phyloP scores from a whole-genome alignment of 2,888 invertebrate species.

The Chrysolina oricalcia region DNA sequence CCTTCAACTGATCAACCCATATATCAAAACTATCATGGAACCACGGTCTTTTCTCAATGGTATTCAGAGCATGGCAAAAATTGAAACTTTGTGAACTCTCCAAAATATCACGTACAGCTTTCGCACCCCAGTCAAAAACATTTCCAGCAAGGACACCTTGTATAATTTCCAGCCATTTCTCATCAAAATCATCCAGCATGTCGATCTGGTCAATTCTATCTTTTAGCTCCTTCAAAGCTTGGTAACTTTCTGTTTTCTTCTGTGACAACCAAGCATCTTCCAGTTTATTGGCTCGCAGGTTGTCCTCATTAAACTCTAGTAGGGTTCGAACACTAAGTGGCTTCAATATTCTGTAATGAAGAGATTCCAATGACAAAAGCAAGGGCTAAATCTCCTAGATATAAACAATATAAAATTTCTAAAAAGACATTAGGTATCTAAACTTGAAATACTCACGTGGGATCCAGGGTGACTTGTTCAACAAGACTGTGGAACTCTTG shows the following conservation, averaged over 20 bases:
- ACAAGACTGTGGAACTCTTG: conserved; percentile 87
- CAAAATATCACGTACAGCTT: conserved; percentile 89
- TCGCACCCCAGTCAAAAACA: conserved; percentile 98
- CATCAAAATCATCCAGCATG: conserved; percentile 75
- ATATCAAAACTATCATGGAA: conserved; percentile 89
- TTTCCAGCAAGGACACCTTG: conserved; percentile 87
- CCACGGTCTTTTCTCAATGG: conserved; percentile 94
- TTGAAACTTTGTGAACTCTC: conserved; percentile 83
- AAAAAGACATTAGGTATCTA: background rate
- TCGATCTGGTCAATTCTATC: conserved; percentile 82
- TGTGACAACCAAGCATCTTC: conserved; percentile 90
- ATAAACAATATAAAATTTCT: background rate
- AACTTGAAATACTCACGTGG: conserved; percentile 78
- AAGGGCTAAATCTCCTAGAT: no score
- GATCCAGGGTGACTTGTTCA: conserved; percentile 83
- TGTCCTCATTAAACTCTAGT: conserved; percentile 93
- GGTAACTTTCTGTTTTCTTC: conserved; percentile 90
- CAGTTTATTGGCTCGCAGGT: conserved; percentile 92
- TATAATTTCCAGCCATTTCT: conserved; percentile 79
- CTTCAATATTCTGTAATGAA: conserved; percentile 71
- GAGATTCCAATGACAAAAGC: background rate
- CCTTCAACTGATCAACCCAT: conserved; percentile 85
- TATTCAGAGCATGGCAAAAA: conserved; percentile 85
- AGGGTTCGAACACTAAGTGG: conserved; percentile 91
- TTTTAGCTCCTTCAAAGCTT: conserved; percentile 82